Conservation (phyloP, 2,113 vertebrate genomes). For the Scopus umbretta region DNA sequence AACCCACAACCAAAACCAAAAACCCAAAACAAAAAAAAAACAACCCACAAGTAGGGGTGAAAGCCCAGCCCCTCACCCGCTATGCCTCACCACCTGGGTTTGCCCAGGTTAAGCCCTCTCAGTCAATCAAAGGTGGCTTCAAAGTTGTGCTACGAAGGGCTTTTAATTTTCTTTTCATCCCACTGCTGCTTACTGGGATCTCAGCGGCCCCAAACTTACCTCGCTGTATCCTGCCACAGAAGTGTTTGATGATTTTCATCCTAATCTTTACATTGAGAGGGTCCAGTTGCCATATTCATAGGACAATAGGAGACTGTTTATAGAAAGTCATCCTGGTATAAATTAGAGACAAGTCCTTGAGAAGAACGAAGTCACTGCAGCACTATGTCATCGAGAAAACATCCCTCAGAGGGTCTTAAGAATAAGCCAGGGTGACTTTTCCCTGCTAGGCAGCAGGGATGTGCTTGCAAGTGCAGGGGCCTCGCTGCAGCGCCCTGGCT, state of each 20-base stretch:
- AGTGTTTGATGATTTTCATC: neutral
- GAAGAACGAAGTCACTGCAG: neutral
- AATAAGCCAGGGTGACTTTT: neutral
- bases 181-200: neutral
- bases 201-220: neutral
- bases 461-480: fast-evolving
- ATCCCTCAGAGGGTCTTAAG: neutral
- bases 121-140: neutral
- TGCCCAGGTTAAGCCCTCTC: neutral
- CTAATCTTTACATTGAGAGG: neutral
- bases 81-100: no score
- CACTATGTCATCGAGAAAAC: neutral
- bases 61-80: neutral
- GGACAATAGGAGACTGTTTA: neutral
- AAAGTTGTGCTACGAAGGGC: neutral
- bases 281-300: neutral
- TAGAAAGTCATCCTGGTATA: neutral
- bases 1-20: no score
- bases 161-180: neutral
- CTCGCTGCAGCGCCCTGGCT: neutral
- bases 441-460: neutral
- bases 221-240: fast-evolving
- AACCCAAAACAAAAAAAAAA: neutral
- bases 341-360: neutral
- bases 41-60: neutral